Evolutionary conservation across 2,113 vertebrate genomes (phyloP), one percentile per base, ranked within the genome.

Genomic region (Cottus gobio): DNA sequence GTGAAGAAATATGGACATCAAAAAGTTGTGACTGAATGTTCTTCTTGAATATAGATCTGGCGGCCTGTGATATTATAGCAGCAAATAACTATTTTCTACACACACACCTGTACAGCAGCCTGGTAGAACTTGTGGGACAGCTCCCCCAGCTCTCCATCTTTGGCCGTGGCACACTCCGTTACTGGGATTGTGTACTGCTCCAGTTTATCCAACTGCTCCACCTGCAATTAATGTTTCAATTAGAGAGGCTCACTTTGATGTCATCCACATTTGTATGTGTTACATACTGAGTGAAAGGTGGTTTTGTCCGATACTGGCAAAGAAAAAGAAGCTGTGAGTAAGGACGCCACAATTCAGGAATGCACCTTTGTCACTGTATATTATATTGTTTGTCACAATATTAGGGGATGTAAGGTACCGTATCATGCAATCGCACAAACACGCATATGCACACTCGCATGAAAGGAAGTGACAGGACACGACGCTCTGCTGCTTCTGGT

Each of bases 41-140:
- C n/a, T n/a, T n/a, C n/a, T n/a, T n/a, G n/a, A n/a, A n/a, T n/a
- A n/a, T n/a, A n/a, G n/a, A n/a, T n/a, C n/a, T n/a, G n/a, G n/a
- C n/a, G n/a, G n/a, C n/a, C n/a, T n/a, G n/a, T n/a, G n/a, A n/a
- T n/a, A n/a, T n/a, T n/a, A n/a, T n/a, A n/a, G n/a, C n/a, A n/a
- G n/a, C n/a, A n/a, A n/a, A n/a, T n/a, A n/a, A n/a, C n/a, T n/a
- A n/a, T n/a, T n/a, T n/a, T n/a, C n/a, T n/a, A n/a, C 13, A 0
- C 39, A 85, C 91, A 52, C 30, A 98, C 98, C 95, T 99, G 97
- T 2, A 97, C 92, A 5, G 97, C 97, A 0, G 97, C 96, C 85
- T 98, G 97, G 75, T 99, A 97, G 87, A 99, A 98, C 64, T 96
- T 95, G 42, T 97, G 92, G 0, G 97, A 96, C 20, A 99, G 87